Conservation (phyloP, 2,888 invertebrate species). For the Chrysotoxum bicinctum region DNA sequence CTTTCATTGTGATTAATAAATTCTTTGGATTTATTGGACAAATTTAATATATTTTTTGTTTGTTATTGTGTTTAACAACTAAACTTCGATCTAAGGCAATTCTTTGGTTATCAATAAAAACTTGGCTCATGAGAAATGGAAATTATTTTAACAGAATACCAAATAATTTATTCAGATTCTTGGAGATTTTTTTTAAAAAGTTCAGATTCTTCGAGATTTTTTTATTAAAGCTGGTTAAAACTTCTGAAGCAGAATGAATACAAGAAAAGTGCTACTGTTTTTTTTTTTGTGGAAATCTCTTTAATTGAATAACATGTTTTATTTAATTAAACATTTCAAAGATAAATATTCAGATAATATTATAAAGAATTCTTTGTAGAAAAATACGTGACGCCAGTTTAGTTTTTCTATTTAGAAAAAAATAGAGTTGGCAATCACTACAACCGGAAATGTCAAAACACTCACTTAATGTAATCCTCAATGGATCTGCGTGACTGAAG, state of each 20-base stretch:
- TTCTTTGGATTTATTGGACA: constrained; percentile 31
- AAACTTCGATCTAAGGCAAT: constrained; percentile 56
- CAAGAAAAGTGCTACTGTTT: not conserved
- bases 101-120: constrained; percentile 50
- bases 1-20: constrained; percentile 42
- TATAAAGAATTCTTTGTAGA: not conserved
- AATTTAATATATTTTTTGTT: constrained; percentile 5
- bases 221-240: not conserved
- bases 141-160: not conserved
- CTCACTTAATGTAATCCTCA: too few relatives aligned
- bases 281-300: not conserved
- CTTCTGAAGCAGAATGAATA: not conserved
- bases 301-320: not conserved
- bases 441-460: not conserved
- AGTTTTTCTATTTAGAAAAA: not conserved
- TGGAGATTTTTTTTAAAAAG: not conserved
- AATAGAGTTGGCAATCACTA: not conserved
- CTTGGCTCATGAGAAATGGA: constrained; percentile 56
- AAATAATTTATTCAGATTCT: not conserved
- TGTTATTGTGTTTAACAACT: constrained; percentile 2
- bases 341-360: not conserved
- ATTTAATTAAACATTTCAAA: not conserved
- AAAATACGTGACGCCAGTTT: not conserved
- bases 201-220: not conserved
- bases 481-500: too few relatives aligned